These are phyloP conservation scores for Trissonchulus sp. DNA, from an alignment of 2,888 invertebrate species.

Conservation along the genomic window DNA sequence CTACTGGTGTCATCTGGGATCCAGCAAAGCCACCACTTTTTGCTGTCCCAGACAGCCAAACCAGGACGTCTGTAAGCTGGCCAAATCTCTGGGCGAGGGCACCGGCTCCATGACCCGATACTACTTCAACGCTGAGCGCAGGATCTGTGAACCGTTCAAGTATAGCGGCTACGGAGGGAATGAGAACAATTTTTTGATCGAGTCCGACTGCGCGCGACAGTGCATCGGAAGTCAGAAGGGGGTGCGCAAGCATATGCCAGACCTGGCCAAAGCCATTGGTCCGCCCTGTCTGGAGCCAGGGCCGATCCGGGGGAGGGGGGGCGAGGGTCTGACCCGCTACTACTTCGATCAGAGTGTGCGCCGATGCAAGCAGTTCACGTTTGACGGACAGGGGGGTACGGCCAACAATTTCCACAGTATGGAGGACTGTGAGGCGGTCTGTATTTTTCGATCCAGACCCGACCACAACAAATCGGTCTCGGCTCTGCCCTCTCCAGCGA, in stretches of 20 bases:
- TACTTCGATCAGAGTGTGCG: conserved; percentile 39
- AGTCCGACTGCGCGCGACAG: neutral
- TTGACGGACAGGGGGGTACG: conserved; percentile 38
- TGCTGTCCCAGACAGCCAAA: conserved; percentile 34
- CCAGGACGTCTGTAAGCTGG: conserved; percentile 40
- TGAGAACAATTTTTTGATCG: conserved; percentile 34
- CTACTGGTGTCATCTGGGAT: conserved; percentile 36
- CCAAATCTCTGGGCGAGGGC: conserved; percentile 42
- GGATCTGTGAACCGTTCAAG: conserved; percentile 26
- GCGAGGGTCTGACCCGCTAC: conserved; percentile 38
- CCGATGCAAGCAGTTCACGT: conserved; percentile 41
- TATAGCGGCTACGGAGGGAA: conserved; percentile 29
- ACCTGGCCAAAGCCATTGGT: neutral
- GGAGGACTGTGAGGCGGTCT: conserved; percentile 29
- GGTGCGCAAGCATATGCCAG: neutral
- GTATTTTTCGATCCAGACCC: neutral
- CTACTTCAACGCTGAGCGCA: conserved; percentile 28
- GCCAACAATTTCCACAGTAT: conserved; percentile 35
- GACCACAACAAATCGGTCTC: no score
- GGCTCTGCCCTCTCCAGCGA: neutral
- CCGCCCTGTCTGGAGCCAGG: neutral
- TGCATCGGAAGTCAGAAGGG: neutral
- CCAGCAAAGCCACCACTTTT: conserved; percentile 34
- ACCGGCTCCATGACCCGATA: conserved; percentile 34
- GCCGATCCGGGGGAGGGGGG: conserved; percentile 32